Percentiles rank a stretch among this genome's conserved stretches.
phyloP scores from a whole-genome alignment of 2,888 invertebrate genomes.

The Abrostola triplasia region DNA sequence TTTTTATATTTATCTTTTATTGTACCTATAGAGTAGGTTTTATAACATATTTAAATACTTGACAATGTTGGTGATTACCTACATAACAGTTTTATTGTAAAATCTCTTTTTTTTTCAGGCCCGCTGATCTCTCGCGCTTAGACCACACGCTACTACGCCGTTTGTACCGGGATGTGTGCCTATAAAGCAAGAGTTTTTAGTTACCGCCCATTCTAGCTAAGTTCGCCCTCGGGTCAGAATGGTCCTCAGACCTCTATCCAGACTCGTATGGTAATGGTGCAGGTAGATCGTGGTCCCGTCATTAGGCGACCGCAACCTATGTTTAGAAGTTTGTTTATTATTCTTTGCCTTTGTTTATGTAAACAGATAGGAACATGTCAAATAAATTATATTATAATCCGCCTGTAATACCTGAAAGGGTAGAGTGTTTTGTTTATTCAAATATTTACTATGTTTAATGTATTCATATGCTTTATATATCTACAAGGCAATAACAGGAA shows the following conservation, averaged over 20 bases:
- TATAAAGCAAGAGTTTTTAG: constrained; percentile 74
- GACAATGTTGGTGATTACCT: no score
- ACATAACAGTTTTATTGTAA: neutral
- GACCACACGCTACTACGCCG: constrained; percentile 53
- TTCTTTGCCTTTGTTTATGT: constrained; percentile 34
- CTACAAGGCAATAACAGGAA: neutral
- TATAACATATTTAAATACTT: neutral
- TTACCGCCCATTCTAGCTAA: constrained; percentile 65
- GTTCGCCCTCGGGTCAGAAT: constrained; percentile 60
- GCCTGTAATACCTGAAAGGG: constrained; percentile 1
- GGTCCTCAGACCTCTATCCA: constrained; percentile 51
- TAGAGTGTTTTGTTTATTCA: neutral
- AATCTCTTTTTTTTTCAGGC: constrained; percentile 38
- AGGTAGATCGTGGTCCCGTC: constrained; percentile 49
- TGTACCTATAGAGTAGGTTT: no score
- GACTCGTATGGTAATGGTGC: constrained; percentile 46
- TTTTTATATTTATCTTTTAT: no score
- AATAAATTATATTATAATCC: neutral
- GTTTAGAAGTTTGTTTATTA: constrained; percentile 19
- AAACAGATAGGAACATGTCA: neutral
- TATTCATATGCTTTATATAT: neutral
- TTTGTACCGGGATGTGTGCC: constrained; percentile 62
- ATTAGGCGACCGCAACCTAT: constrained; percentile 49
- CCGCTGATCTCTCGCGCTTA: constrained; percentile 31
- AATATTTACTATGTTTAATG: neutral